Base-by-base conservation (phyloP, 2,797 vertebrate genomes). In the Stomatorhinus walkeri region DNA sequence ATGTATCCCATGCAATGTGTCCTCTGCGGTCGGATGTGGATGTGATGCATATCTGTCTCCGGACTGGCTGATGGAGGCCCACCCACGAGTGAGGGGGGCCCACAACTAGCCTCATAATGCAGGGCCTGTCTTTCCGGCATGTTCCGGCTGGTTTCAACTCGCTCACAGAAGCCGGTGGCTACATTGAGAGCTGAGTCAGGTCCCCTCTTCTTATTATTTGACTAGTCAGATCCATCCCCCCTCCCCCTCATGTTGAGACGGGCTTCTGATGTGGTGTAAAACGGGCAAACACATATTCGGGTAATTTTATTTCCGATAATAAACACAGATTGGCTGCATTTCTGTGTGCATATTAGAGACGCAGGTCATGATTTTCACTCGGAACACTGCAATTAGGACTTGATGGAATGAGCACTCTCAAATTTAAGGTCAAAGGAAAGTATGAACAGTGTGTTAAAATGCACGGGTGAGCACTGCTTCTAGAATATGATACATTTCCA, bases 161-260 rank as follows among this genome's bases (percentile, higher is more conserved):
- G 51, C 6, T 16, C 85, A 56, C 12, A 56, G n/a, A 86, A 54
- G 24, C 14, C 12, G 1, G 72, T 19, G 14, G 7, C 16, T n/a
- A 7, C 12, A 32, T 4, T 8, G 3, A 51, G 36, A 2, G 19
- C n/a, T 49, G 24, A 79, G 0, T 72, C 43, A 64, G 10, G 51
- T 54, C 81, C 22, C 76, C 56, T 84, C 46, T 59, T 89, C 85
- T 32, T 76, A 76, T 76, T 72, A 72, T 36, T 40, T 76, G 12
- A 14, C 32, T 5, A 32, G 28, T 32, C 6, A 16, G 68, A 14
- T n/a, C 19, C 16, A 6, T 3, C 0, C 64, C 24, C 24, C 61
- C 48, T 3, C 64, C 1, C 12, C 64, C 28, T 1, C 8, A 9
- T 22, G 36, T 61, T 1, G 24, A 54, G 14, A 19, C 1, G 7